Evolutionary conservation across 2,888 invertebrate species (phyloP), one percentile per base, ranked within the genome.

Genomic region (Diabrotica balteata): DNA sequence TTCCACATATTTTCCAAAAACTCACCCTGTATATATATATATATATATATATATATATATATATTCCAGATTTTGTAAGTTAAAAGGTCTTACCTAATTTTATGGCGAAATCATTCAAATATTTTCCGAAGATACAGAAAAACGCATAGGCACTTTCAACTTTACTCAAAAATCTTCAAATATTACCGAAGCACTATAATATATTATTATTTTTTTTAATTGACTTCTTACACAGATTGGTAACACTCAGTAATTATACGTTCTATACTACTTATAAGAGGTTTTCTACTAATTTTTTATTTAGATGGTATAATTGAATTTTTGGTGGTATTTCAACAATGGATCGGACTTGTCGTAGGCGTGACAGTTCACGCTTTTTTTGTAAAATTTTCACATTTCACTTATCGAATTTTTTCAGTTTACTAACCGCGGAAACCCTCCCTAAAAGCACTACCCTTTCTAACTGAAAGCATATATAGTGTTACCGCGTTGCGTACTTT

Each of bases 311-410:
- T 32, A 17, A 32, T 51, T 52, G 11, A 17, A 47, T 42, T 53
- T 8, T 22, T 32, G 42, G 42, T 22, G 9, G 52, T 22, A 32
- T 67, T 59, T 65, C 54, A 50, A 44, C 17, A 59, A 22, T 62
- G 66, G 63, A 69, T 60, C 66, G 63, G 66, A 63, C 59, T 59
- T 59, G 63, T 50, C 55, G 52, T 63, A 55, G 63, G 71, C 71
- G 71, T 66, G 67, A 53, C 10, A 54, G 17, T 17, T 68, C 69
- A 68, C 72, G 70, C 66, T 52, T 45, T n/a, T 17, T 49, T 46
- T 53, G 54, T 59, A 59, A 51, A 54, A 58, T 57, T 68, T 68
- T 72, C 65, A 70, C 70, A 72, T 72, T 66, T 69, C 72, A 63
- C 63, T n/a, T 47, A 17, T 46, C 47, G 8, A 47, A 58, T 58